Percentiles rank a stretch among this genome's conserved stretches.
Evolutionary conservation across 2,113 vertebrate species (phyloP).

Genomic region (Dolichallabes microphthalmus): DNA sequence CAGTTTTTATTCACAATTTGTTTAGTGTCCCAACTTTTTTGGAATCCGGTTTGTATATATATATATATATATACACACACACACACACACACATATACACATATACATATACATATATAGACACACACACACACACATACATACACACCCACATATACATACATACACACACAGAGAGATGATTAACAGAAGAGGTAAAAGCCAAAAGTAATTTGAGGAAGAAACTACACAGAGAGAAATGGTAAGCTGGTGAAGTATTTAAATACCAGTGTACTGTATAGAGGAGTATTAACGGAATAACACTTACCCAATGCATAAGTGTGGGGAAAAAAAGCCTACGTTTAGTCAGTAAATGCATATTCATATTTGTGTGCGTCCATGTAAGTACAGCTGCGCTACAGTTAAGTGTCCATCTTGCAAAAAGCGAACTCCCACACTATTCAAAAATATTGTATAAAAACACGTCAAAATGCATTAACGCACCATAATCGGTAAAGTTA

Average conservation of each 20-base stretch:
- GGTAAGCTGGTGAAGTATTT: background rate
- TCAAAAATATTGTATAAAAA: background rate
- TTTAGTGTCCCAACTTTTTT: too few species aligned
- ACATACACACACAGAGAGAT: conserved; percentile 31
- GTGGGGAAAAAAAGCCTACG: background rate
- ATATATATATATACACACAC: too few species aligned
- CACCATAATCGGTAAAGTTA: background rate
- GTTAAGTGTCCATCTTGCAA: background rate
- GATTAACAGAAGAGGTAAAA: conserved; percentile 40
- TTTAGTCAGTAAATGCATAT: background rate
- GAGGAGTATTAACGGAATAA: background rate
- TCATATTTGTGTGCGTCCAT: background rate
- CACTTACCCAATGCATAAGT: background rate
- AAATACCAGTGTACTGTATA: background rate
- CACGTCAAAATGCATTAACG: background rate
- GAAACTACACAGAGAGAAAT: background rate
- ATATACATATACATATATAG: too few species aligned
- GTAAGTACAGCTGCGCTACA: background rate
- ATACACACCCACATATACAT: background rate
- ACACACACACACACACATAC: background rate
- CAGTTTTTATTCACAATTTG: too few species aligned
- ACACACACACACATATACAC: background rate
- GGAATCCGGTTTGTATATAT: too few species aligned
- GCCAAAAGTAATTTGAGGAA: background rate
- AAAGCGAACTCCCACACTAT: background rate